phyloP scores from a whole-genome alignment of 2,888 invertebrate genomes.

The Pollenia griseotomentosa region DNA sequence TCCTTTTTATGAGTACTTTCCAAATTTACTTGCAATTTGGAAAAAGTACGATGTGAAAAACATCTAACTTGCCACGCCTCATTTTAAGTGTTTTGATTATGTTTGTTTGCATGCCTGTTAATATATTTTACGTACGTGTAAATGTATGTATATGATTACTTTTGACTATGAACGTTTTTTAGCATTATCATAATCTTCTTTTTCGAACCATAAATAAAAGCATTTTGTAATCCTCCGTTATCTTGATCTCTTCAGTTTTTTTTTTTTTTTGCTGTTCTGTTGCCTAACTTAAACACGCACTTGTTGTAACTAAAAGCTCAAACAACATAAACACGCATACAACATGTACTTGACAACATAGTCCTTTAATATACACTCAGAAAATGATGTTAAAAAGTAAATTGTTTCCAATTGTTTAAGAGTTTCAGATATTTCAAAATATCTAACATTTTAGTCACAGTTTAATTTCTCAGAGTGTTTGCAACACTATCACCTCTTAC shows the following conservation, averaged over 20 bases:
- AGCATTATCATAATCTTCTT: constrained; percentile 61
- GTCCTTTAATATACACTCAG: neutral
- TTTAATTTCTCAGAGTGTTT: neutral
- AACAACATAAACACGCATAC: constrained; percentile 25
- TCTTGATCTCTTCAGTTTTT: constrained; percentile 79
- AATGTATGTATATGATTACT: neutral
- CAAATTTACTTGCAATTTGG: neutral
- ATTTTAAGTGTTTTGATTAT: constrained; percentile 37
- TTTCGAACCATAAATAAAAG: constrained; percentile 77
- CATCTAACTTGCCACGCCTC: constrained; percentile 39
- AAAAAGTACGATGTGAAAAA: constrained; percentile 1
- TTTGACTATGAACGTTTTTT: constrained; percentile 33
- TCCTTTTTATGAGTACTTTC: neutral
- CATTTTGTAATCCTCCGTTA: constrained; percentile 81
- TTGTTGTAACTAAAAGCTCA: constrained; percentile 48
- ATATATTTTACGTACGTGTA: neutral
- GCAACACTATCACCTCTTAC: neutral
- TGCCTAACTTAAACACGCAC: constrained; percentile 56
- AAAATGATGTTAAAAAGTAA: too few relatives aligned
- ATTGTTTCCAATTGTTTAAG: too few relatives aligned
- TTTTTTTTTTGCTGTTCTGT: constrained; percentile 40
- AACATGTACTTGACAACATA: neutral
- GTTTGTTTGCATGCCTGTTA: constrained; percentile 12
- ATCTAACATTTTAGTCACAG: neutral
- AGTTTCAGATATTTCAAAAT: neutral